A percentile compares a stretch with the other conserved stretches of the same genome.
Evolutionary conservation across 2,797 vertebrate genomes (phyloP).

Genomic region (Ctenosaura bakeri): DNA sequence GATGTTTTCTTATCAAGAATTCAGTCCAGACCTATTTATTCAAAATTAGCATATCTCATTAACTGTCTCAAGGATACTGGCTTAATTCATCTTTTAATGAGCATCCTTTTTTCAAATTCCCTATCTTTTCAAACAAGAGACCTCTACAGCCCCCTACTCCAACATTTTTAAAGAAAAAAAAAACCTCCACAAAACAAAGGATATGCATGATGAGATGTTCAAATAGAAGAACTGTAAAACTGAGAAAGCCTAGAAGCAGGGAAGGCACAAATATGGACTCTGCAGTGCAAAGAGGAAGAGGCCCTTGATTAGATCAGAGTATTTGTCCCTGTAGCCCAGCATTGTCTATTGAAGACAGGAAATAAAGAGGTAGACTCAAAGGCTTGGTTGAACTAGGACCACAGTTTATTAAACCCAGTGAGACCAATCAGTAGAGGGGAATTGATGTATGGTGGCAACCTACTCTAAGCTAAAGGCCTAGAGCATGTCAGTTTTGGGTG

Average conservation of each 20-base stretch:
- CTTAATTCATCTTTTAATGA: conserved; percentile 78
- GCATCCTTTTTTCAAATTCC: conserved; percentile 46
- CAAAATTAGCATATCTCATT: conserved; percentile 83
- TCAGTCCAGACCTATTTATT: conserved; percentile 79
- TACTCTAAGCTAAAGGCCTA: no score
- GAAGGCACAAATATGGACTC: not conserved
- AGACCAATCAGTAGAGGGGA: no score
- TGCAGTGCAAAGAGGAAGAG: not conserved
- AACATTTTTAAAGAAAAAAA: conserved; percentile 26
- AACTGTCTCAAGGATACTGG: conserved; percentile 80
- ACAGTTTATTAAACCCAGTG: no score
- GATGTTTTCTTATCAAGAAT: conserved; percentile 83
- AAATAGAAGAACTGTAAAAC: not conserved
- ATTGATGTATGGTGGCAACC: no score
- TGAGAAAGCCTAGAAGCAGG: not conserved
- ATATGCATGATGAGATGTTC: not conserved
- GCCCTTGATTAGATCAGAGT: not conserved
- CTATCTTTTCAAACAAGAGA: conserved; percentile 54
- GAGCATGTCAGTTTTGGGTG: no score
- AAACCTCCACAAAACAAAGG: not conserved
- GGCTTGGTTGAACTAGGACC: no score
- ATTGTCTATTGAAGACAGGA: no score
- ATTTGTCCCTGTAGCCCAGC: not conserved
- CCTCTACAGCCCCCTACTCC: conserved; percentile 18
- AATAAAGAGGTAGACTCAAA: no score